Percentiles rank a stretch among this genome's conserved stretches.
Evolutionary conservation across 2,113 vertebrate genomes (phyloP).

Genomic region (Stigmatopora argus): DNA sequence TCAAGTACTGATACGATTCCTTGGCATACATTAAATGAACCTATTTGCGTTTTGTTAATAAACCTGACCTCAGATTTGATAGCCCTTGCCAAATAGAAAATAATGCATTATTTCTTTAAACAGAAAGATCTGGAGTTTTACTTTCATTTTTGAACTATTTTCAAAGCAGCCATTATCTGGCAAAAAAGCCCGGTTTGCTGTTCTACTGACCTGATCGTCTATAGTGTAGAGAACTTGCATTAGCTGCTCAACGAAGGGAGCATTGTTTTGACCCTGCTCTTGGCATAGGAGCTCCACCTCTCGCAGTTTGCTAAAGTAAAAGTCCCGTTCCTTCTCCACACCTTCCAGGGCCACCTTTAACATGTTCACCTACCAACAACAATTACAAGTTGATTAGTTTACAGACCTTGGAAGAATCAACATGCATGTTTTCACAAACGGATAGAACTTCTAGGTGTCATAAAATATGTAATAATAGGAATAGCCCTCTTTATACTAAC

Average conservation of each 20-base stretch:
- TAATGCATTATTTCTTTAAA: too few relatives aligned
- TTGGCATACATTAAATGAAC: too few relatives aligned
- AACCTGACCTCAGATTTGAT: too few relatives aligned
- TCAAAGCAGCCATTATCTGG: too few relatives aligned
- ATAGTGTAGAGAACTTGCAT: constrained; percentile 95
- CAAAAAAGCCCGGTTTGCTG: not conserved
- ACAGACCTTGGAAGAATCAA: not conserved
- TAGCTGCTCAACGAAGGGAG: constrained; percentile 84
- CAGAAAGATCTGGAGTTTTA: too few relatives aligned
- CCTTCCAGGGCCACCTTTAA: constrained; percentile 95
- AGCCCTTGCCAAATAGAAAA: too few relatives aligned
- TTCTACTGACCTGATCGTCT: constrained; percentile 83
- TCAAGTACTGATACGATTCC: too few relatives aligned
- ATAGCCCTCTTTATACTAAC: not conserved
- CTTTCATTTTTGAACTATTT: too few relatives aligned
- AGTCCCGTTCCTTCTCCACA: constrained; percentile 96
- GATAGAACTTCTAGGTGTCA: not conserved
- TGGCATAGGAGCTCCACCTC: constrained; percentile 97
- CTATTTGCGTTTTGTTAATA: too few relatives aligned
- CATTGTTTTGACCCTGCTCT: constrained; percentile 88
- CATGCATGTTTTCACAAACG: not conserved
- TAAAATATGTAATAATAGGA: not conserved
- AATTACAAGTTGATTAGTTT: not conserved
- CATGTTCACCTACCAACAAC: constrained; percentile 79
- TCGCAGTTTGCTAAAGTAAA: constrained; percentile 97